These are phyloP conservation scores for Yoshiicerus persimilis DNA, from an alignment of 1,140 invertebrate species.

Conservation along the genomic window DNA sequence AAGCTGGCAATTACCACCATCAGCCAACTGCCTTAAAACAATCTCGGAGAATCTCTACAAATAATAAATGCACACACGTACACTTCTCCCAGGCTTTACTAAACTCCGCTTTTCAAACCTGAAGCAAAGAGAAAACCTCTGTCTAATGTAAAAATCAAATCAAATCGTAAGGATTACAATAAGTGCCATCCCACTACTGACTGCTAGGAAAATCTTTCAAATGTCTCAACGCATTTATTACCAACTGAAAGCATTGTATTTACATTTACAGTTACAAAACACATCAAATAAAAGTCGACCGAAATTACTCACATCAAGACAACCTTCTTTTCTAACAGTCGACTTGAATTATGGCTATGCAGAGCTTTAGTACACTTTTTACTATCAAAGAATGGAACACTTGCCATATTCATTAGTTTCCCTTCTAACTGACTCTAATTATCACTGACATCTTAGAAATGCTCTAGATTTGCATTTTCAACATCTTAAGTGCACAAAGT, in stretches of 20 bases:
- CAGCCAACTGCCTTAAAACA: conserved; percentile 4
- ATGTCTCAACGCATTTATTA: background rate
- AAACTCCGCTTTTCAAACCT: background rate
- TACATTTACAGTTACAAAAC: background rate
- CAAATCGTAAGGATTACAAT: background rate
- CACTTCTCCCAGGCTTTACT: background rate
- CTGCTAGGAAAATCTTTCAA: background rate
- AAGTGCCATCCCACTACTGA: background rate
- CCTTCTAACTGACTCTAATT: background rate
- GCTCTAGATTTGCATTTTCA: background rate
- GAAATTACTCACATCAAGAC: background rate
- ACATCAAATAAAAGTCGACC: background rate
- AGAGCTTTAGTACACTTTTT: background rate
- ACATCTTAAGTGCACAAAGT: background rate
- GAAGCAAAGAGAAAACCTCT: background rate
- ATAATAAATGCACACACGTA: conserved; percentile 22
- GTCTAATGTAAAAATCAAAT: background rate
- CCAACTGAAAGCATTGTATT: background rate
- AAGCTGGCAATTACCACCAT: conserved; percentile 21
- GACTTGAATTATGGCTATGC: background rate
- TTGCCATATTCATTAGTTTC: background rate
- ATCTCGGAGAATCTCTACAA: background rate
- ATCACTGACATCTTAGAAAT: background rate
- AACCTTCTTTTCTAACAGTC: background rate
- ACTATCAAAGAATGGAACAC: background rate